Evolutionary conservation across 2,797 vertebrate species (phyloP).

Genomic region (Holocentrus rufus): DNA sequence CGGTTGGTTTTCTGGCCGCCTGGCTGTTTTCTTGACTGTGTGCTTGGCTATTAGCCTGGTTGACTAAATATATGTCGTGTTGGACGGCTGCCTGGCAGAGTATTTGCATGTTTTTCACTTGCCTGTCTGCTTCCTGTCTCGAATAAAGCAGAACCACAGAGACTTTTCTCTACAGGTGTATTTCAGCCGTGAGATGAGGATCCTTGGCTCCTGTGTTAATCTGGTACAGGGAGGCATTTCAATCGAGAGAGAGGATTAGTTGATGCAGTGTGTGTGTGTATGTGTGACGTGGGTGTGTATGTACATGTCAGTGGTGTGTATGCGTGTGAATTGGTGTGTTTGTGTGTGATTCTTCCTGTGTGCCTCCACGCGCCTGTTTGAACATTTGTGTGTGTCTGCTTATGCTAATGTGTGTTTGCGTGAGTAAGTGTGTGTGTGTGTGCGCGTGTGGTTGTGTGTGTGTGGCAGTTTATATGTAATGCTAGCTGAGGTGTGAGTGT

Average conservation of each 20-base stretch:
- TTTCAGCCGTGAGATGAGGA: conserved; percentile 30
- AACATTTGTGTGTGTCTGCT: background rate
- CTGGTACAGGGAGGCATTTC: conserved; percentile 25
- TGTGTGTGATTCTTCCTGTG: conserved; percentile 5
- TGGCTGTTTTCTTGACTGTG: too few species aligned
- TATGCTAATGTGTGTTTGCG: conserved; percentile 4
- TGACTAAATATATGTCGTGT: too few species aligned
- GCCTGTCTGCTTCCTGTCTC: background rate
- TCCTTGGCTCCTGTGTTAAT: conserved; percentile 31
- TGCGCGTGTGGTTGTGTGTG: background rate
- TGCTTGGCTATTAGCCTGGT: too few species aligned
- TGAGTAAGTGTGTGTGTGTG: conserved; percentile 1
- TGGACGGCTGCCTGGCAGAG: background rate
- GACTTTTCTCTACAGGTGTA: conserved; percentile 16
- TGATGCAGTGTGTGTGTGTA: conserved; percentile 10
- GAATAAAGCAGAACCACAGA: background rate
- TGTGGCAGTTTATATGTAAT: conserved; percentile 27
- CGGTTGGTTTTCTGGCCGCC: too few species aligned
- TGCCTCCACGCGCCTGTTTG: background rate
- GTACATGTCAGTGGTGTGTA: background rate
- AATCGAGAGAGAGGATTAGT: conserved; percentile 1
- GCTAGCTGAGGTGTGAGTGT: conserved; percentile 50
- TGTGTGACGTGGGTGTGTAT: background rate
- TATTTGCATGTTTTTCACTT: background rate
- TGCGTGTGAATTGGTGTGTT: background rate